Percentiles rank a stretch among this genome's conserved stretches.
Conservation (phyloP, 2,888 invertebrate genomes). For the Rhodophaea formosa region DNA sequence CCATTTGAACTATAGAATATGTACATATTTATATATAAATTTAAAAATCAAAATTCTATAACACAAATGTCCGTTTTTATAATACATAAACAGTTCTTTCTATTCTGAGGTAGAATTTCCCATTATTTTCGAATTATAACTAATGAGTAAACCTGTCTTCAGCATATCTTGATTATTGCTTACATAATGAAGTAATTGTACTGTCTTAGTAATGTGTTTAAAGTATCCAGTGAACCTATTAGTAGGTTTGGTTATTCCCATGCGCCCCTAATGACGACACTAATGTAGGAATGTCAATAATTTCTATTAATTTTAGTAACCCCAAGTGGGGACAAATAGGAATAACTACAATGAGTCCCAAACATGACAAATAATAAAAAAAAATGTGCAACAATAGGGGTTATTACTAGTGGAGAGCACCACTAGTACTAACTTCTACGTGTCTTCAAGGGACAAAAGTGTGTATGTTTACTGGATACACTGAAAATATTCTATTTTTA, state of each 20-base stretch:
- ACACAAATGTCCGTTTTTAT: not conserved
- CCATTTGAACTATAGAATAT: too few species aligned
- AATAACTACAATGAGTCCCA: too few species aligned
- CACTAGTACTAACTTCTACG: too few species aligned
- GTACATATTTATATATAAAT: not conserved
- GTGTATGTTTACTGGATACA: not conserved
- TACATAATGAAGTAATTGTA: not conserved
- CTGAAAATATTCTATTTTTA: not conserved
- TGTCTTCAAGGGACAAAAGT: too few species aligned
- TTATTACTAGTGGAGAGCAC: too few species aligned
- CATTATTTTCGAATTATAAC: not conserved
- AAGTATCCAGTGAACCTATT: not conserved
- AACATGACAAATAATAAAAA: too few species aligned
- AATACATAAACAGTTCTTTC: not conserved
- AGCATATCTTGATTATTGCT: not conserved
- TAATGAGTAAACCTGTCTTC: conserved; percentile 3
- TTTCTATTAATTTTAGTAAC: too few species aligned
- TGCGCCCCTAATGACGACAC: too few species aligned
- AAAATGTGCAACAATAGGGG: too few species aligned
- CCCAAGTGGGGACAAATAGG: too few species aligned
- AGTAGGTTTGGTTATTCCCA: too few species aligned
- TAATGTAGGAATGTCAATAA: too few species aligned
- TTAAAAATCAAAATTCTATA: not conserved
- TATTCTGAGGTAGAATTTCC: not conserved
- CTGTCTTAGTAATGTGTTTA: not conserved